A percentile compares a stretch with the other conserved stretches of the same genome.
Conservation (phyloP, 2,797 vertebrate species). For the Trachops cirrhosus region DNA sequence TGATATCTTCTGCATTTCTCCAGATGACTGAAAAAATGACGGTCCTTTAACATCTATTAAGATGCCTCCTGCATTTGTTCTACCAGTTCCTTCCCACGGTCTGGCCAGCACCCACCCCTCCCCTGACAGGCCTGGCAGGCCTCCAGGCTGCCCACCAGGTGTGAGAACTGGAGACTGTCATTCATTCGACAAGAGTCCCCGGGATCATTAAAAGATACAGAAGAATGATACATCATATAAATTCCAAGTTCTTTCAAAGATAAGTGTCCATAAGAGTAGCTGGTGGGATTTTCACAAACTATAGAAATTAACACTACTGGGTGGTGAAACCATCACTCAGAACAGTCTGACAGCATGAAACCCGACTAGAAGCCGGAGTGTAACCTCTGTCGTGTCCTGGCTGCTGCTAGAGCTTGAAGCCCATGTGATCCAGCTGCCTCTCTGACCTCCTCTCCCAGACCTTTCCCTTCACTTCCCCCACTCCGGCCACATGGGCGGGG, state of each 20-base stretch:
- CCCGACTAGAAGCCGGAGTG: background rate
- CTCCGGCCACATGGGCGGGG: fast-evolving
- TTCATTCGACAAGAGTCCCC: background rate
- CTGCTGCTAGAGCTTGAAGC: background rate
- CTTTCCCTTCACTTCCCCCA: background rate
- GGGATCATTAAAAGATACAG: background rate
- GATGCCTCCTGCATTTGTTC: background rate
- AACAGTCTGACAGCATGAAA: fast-evolving
- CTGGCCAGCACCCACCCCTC: background rate
- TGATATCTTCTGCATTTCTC: background rate
- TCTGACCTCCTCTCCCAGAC: background rate
- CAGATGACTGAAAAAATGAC: background rate
- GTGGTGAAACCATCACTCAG: background rate
- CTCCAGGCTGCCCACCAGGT: background rate
- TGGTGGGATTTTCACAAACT: background rate
- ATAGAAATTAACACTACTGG: background rate
- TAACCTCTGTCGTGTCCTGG: background rate
- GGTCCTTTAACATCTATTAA: background rate
- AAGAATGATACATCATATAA: background rate
- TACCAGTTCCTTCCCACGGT: background rate
- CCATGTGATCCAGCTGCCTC: background rate
- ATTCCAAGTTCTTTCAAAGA: background rate
- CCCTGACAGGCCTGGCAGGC: background rate
- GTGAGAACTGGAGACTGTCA: background rate
- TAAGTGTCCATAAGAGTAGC: background rate